Percentiles rank a stretch among this genome's conserved stretches.
These are phyloP conservation scores for Cyphomyrmex costatus DNA, from an alignment of 1,140 invertebrate genomes.

Conservation along the genomic window DNA sequence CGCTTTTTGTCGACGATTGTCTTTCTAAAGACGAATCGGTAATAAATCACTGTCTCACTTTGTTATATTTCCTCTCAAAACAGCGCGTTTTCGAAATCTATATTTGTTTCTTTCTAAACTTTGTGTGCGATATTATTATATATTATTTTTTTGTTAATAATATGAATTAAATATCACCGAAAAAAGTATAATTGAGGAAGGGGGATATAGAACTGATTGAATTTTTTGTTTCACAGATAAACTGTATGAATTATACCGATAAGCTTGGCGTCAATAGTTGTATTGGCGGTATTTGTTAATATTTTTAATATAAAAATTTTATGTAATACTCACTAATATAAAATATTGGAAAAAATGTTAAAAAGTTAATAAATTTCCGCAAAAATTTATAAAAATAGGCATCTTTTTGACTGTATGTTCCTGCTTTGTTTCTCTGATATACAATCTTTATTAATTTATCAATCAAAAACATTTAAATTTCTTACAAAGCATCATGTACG, in stretches of 20 bases:
- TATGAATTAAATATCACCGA: background rate
- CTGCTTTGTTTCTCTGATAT: background rate
- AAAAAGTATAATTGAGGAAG: background rate
- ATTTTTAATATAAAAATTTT: no score
- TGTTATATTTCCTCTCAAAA: constrained; percentile 1
- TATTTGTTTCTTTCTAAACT: background rate
- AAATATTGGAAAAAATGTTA: no score
- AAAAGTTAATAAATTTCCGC: no score
- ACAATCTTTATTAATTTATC: constrained; percentile 12
- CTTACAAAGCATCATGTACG: background rate
- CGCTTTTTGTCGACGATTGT: constrained; percentile 32
- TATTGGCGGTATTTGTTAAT: no score
- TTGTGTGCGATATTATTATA: background rate
- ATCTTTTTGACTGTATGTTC: no score
- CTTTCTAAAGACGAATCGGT: constrained; percentile 33
- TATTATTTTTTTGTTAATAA: background rate
- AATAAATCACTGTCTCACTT: constrained; percentile 51
- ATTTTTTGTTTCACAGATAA: no score
- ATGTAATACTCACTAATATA: no score
- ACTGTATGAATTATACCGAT: no score
- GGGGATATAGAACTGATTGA: no score
- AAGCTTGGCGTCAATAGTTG: no score
- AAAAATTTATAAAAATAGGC: no score
- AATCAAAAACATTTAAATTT: background rate
- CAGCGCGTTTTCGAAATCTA: background rate